Percentiles rank a stretch among this genome's conserved stretches.
These are phyloP conservation scores for Lapara coniferarum DNA, from an alignment of 2,888 invertebrate species.

Conservation along the genomic window DNA sequence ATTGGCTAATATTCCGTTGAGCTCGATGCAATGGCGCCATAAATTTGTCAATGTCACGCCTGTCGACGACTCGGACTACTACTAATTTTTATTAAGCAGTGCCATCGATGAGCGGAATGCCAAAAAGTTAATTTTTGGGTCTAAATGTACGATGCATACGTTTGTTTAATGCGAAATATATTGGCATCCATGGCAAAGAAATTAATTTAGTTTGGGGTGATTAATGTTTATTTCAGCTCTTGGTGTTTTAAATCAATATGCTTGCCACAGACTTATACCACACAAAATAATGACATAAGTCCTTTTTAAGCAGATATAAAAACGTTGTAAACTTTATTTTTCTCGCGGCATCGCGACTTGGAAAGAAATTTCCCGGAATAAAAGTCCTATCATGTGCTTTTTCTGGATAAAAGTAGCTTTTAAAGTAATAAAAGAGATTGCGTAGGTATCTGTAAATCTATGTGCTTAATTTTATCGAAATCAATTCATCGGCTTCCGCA, in stretches of 20 bases:
- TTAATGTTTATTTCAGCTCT: constrained; percentile 1
- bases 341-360: no score
- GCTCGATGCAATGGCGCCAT: constrained; percentile 45
- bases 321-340: no score
- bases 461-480: no score
- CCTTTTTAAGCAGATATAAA: no score
- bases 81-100: constrained; percentile 54
- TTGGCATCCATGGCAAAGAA: background rate
- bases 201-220: constrained; percentile 8
- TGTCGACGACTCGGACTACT: constrained; percentile 47
- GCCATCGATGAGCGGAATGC: constrained; percentile 54
- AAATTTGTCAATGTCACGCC: constrained; percentile 68
- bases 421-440: no score
- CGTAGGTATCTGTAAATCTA: no score
- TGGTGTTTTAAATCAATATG: background rate
- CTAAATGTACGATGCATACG: constrained; percentile 29
- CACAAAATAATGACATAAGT: no score
- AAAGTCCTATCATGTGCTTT: no score
- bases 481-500: no score
- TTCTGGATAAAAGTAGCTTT: no score
- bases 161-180: constrained; percentile 26
- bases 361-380: no score
- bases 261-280: background rate
- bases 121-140: constrained; percentile 37
- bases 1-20: constrained; percentile 44